phyloP scores from a whole-genome alignment of 2,888 invertebrate species.

The Lamproptera curius region DNA sequence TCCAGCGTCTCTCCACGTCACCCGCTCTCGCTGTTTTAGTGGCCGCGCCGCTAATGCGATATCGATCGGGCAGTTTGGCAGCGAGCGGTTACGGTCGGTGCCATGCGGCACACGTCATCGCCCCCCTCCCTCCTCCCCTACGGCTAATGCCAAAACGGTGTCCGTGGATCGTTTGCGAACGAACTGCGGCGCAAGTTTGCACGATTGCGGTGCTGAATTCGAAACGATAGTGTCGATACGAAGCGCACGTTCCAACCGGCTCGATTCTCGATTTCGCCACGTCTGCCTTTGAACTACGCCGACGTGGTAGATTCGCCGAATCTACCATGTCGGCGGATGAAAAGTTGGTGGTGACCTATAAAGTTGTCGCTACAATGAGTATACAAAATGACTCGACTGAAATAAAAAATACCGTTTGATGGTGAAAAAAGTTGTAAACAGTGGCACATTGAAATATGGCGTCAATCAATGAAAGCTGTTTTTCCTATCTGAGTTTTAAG shows the following conservation, averaged over 20 bases:
- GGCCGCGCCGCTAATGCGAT: conserved; percentile 48
- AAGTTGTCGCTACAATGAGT: too few relatives aligned
- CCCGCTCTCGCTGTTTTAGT: conserved; percentile 23
- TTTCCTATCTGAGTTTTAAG: too few relatives aligned
- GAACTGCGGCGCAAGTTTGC: conserved; percentile 20
- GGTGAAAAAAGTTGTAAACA: too few relatives aligned
- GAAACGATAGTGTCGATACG: conserved; percentile 19
- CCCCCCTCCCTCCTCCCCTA: conserved; percentile 3
- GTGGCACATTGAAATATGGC: too few relatives aligned
- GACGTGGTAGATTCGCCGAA: background rate
- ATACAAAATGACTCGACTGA: too few relatives aligned
- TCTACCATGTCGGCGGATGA: too few relatives aligned
- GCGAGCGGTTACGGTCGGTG: conserved; percentile 57
- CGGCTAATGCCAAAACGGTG: conserved; percentile 23
- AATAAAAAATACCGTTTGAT: too few relatives aligned
- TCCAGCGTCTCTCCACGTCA: background rate
- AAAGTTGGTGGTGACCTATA: too few relatives aligned
- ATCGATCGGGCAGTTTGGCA: conserved; percentile 68
- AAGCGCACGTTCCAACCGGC: conserved; percentile 15
- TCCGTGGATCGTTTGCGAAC: conserved; percentile 28
- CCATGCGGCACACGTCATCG: conserved; percentile 45
- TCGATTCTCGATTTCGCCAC: background rate
- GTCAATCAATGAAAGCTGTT: too few relatives aligned
- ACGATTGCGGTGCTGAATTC: conserved; percentile 16
- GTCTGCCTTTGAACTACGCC: background rate